These are phyloP conservation scores for Sebastes schlegelii DNA, from an alignment of 2,113 vertebrate genomes.

Conservation along the genomic window DNA sequence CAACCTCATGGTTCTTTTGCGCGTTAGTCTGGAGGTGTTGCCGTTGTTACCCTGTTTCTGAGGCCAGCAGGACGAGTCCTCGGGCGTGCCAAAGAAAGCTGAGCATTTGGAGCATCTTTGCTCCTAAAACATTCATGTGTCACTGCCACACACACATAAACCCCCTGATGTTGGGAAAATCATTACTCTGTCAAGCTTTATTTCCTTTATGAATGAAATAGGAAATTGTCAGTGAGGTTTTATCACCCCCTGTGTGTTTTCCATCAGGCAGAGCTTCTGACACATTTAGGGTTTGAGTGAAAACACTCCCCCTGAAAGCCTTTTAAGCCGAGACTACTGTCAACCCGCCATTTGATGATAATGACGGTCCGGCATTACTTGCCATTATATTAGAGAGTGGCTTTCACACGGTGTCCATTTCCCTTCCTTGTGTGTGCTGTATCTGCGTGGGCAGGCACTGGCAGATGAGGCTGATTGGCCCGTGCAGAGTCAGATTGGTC, in stretches of 20 bases:
- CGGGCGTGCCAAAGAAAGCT: slow-evolving; percentile 53
- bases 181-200: slow-evolving; percentile 23
- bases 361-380: slow-evolving; percentile 35
- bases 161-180: slow-evolving; percentile 14
- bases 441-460: slow-evolving; percentile 52
- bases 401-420: slow-evolving; percentile 47
- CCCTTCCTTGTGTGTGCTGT: slow-evolving; percentile 19
- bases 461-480: slow-evolving; percentile 9
- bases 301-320: slow-evolving; percentile 55
- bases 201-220: slow-evolving; percentile 45
- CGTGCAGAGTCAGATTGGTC: slow-evolving; percentile 5
- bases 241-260: slow-evolving; percentile 30
- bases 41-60: slow-evolving; percentile 19
- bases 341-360: slow-evolving; percentile 37
- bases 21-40: slow-evolving; percentile 20
- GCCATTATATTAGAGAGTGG: slow-evolving; percentile 36
- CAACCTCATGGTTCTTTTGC: not conserved
- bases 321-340: slow-evolving; percentile 47
- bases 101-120: slow-evolving; percentile 62
- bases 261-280: slow-evolving; percentile 28
- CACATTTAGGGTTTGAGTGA: slow-evolving; percentile 49
- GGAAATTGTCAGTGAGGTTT: slow-evolving; percentile 37
- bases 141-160: slow-evolving; percentile 17
- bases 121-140: slow-evolving; percentile 72
- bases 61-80: slow-evolving; percentile 52